Evolutionary conservation across 2,888 invertebrate species (phyloP).

Genomic region (Campoplex capitator): DNA sequence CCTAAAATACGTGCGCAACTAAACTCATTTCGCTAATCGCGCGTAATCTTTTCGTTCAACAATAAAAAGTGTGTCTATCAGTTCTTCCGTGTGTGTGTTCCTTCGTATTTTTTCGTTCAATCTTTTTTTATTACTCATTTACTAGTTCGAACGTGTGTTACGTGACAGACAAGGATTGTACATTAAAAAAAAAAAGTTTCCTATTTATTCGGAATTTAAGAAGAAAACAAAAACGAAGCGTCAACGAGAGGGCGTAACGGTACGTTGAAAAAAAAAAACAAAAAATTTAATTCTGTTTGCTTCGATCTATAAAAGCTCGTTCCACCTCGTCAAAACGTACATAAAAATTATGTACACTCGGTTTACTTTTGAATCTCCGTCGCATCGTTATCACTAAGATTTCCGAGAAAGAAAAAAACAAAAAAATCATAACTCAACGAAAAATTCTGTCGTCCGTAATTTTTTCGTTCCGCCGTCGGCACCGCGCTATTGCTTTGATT

Average conservation of each 20-base stretch:
- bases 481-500: neutral
- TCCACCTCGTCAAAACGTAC: neutral
- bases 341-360: neutral
- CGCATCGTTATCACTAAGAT: neutral
- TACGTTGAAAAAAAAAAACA: conserved; percentile 36
- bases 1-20: conserved; percentile 2
- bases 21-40: conserved; percentile 1
- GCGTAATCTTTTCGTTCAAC: neutral
- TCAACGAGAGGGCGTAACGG: conserved; percentile 45
- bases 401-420: neutral
- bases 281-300: conserved; percentile 1
- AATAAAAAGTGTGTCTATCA: conserved; percentile 12
- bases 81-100: conserved; percentile 32
- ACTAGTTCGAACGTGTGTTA: neutral
- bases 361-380: neutral
- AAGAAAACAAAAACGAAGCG: conserved; percentile 22
- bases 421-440: neutral
- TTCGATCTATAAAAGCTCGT: neutral
- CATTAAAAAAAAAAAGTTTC: neutral
- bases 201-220: conserved; percentile 4
- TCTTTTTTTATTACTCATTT: neutral
- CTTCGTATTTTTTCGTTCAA: conserved; percentile 23
- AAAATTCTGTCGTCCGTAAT: neutral
- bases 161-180: conserved; percentile 41
- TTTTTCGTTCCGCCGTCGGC: neutral